Conservation (phyloP, 37 sponge, comb jelly and placozoan species). For the Cliona cf. orientalis region DNA sequence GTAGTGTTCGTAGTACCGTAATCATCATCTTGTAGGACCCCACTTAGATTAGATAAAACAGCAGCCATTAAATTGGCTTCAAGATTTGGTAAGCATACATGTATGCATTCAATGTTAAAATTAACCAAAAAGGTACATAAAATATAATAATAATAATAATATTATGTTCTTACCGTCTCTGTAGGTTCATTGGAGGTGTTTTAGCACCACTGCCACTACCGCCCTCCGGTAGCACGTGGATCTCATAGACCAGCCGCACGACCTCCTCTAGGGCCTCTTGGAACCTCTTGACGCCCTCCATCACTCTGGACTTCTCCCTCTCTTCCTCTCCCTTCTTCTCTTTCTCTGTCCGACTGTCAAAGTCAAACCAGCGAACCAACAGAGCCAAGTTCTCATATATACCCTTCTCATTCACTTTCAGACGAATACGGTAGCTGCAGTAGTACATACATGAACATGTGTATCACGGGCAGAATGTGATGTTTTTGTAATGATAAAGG, state of each 20-base stretch:
- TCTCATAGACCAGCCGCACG: constrained; percentile 33
- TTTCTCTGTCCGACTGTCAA: constrained; percentile 8
- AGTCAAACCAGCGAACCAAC: constrained; percentile 72
- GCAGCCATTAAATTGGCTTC: no score
- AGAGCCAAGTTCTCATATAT: constrained; percentile 50
- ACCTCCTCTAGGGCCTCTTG: constrained; percentile 25
- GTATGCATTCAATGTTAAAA: no score
- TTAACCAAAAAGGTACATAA: background rate
- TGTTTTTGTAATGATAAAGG: no score
- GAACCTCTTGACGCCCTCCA: background rate
- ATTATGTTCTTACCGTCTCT: constrained; percentile 14
- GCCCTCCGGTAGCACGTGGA: background rate
- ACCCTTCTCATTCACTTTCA: constrained; percentile 33
- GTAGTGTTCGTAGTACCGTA: background rate
- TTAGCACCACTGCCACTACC: background rate
- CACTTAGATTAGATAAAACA: background rate
- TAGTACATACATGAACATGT: no score
- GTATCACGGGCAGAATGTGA: background rate
- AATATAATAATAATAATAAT: background rate
- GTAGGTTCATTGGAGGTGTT: background rate
- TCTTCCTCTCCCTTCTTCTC: background rate
- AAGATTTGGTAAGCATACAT: no score
- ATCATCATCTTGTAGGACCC: background rate
- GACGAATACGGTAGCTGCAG: constrained; percentile 33
- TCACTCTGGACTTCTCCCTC: background rate